phyloP scores from a whole-genome alignment of 2,888 invertebrate species.

The Netelia virgata region DNA sequence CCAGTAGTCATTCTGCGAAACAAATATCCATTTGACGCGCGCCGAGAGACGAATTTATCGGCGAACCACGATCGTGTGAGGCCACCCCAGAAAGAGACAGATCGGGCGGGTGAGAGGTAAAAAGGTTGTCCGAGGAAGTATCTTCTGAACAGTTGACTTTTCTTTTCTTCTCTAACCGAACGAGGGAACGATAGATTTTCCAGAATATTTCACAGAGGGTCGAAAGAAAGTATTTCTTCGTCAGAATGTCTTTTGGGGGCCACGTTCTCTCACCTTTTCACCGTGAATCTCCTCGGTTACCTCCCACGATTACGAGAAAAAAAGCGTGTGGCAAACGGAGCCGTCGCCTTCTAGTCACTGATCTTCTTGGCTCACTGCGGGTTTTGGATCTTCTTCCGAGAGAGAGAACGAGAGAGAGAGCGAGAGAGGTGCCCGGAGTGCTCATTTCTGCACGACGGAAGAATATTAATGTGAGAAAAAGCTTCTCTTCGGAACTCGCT shows the following conservation, averaged over 20 bases:
- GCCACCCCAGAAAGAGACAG: slow-evolving; percentile 14
- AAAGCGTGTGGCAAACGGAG: slow-evolving; percentile 49
- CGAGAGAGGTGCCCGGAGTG: slow-evolving; percentile 58
- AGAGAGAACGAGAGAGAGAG: background rate
- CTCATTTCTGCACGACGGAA: slow-evolving; percentile 76
- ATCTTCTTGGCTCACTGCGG: slow-evolving; percentile 14
- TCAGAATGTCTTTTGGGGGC: slow-evolving; percentile 49
- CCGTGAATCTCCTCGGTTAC: slow-evolving; percentile 44
- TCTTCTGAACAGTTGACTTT: slow-evolving; percentile 47
- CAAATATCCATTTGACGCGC: slow-evolving; percentile 7
- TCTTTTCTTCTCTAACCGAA: slow-evolving; percentile 57
- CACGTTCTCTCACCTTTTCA: slow-evolving; percentile 58
- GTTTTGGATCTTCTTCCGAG: slow-evolving; percentile 30
- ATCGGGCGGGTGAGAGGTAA: background rate
- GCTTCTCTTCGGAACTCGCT: slow-evolving; percentile 43
- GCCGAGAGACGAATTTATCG: slow-evolving; percentile 30
- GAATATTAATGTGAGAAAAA: slow-evolving; percentile 78
- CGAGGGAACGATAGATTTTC: slow-evolving; percentile 62
- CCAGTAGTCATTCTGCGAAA: slow-evolving; percentile 18
- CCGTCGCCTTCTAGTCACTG: slow-evolving; percentile 42
- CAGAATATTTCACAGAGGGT: slow-evolving; percentile 54
- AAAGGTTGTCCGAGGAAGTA: slow-evolving; percentile 35
- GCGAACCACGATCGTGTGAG: slow-evolving; percentile 25
- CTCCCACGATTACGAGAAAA: slow-evolving; percentile 63
- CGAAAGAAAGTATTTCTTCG: slow-evolving; percentile 36